Base-by-base conservation (phyloP, 1,140 invertebrate genomes). In the Platyura marginata region DNA sequence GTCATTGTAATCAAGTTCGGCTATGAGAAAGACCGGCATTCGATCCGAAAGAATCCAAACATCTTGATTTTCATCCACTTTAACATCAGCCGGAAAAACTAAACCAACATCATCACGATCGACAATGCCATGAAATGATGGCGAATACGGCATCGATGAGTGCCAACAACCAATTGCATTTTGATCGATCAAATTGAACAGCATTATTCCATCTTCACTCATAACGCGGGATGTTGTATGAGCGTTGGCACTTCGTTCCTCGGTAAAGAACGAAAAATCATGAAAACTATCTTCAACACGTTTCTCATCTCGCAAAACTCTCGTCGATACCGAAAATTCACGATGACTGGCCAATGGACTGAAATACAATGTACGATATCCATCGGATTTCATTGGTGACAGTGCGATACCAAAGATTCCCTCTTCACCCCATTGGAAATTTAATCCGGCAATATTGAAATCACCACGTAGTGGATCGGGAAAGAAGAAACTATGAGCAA, bases 91-190 rank as follows among this genome's bases (percentile, higher is more conserved):
- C 1, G 82, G 81, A 54, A 85, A 87, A 20, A 82, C 75, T 25
- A 87, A 53, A 15, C 75, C 74, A 1, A 74, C 69, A 51, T 84
- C 75, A 54, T 86, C 81, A 44, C 70, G 72, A 40, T 81, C 81
- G 5, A 79, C 72, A 15, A 84, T 57, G 10, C 67, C 80, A n/a
- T 76, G 71, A 61, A 79, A 79, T 37, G 73, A 65, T 1, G 74
- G 66, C 11, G 66, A 65, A 41, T 78, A 79, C 1, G 76, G 72
- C 39, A 73, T 61, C 3, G 61, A 58, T 0, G 73, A 75, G 50
- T 81, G 79, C 82, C 82, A 86, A 52, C 82, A 87, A 10, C 81
- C 82, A 1, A 87, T 68, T 2, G 77, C 76, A 47, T 85, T 85
- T 49, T 77, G 75, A 56, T 85, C 81, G 39, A 87, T 72, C 35